Conservation (phyloP, 2,888 invertebrate species). For the Eupithecia abbreviata region DNA sequence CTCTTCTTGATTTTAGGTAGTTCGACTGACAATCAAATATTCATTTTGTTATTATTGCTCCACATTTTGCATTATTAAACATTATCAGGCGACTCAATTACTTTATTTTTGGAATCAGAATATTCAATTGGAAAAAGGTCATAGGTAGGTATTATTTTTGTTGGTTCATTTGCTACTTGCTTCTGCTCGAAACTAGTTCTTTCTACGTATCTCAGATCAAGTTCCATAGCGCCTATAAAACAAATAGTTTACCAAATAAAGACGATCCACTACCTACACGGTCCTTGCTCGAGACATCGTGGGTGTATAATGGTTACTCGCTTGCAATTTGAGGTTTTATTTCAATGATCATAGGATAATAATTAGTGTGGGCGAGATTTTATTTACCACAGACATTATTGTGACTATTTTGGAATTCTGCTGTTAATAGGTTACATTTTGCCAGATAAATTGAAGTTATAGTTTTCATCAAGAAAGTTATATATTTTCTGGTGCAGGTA, state of each 20-base stretch:
- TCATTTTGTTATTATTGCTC: too few species aligned
- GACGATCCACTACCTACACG: slow-evolving; percentile 31
- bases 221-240: slow-evolving; percentile 10
- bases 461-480: background rate
- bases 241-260: slow-evolving; percentile 25
- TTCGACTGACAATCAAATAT: too few species aligned
- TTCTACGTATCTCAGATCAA: background rate
- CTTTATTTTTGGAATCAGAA: too few species aligned
- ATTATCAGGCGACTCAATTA: too few species aligned
- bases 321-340: slow-evolving; percentile 29
- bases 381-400: slow-evolving; percentile 7
- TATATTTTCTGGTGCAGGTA: background rate
- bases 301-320: slow-evolving; percentile 32
- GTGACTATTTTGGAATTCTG: background rate
- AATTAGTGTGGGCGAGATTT: slow-evolving; percentile 27
- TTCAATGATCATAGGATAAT: slow-evolving; percentile 15
- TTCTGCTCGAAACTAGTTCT: background rate
- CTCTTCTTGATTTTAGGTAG: too few species aligned
- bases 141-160: too few species aligned
- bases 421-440: background rate
- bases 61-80: too few species aligned
- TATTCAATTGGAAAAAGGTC: too few species aligned
- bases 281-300: slow-evolving; percentile 26
- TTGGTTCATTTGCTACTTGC: too few species aligned
- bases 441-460: background rate